A percentile compares a stretch with the other conserved stretches of the same genome.
These are phyloP conservation scores for Perccottus glenii DNA, from an alignment of 2,113 vertebrate species.

Conservation along the genomic window DNA sequence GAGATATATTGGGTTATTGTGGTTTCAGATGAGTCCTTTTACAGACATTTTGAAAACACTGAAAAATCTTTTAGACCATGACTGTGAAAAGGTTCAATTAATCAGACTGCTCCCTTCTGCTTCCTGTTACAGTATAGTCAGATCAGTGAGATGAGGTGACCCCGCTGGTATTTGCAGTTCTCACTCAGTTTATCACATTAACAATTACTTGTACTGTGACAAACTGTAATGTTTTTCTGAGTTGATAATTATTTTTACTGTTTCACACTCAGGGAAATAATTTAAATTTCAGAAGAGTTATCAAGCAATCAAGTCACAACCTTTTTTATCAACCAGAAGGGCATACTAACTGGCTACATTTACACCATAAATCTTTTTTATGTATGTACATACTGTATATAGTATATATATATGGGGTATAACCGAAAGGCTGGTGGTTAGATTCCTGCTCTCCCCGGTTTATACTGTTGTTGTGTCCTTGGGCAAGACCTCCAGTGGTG, in stretches of 20 bases:
- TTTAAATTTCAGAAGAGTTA: constrained; percentile 50
- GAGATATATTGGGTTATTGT: background rate
- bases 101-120: background rate
- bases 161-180: constrained; percentile 4
- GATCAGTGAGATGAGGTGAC: background rate
- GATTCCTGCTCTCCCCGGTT: too few species aligned
- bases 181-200: constrained; percentile 4
- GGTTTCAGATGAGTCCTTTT: background rate
- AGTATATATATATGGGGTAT: too few species aligned
- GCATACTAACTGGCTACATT: too few species aligned
- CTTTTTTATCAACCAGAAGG: too few species aligned
- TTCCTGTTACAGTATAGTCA: background rate
- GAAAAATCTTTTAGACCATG: background rate
- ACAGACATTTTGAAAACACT: background rate
- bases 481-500: too few species aligned
- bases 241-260: background rate
- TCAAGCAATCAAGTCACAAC: constrained; percentile 27
- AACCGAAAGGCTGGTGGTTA: too few species aligned
- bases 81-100: constrained; percentile 14
- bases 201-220: background rate
- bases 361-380: too few species aligned
- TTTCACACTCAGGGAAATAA: constrained; percentile 25
- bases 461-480: too few species aligned
- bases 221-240: background rate
- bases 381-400: too few species aligned